Evolutionary conservation across 1,140 invertebrate species (phyloP).

Genomic region (Nasonia giraulti): DNA sequence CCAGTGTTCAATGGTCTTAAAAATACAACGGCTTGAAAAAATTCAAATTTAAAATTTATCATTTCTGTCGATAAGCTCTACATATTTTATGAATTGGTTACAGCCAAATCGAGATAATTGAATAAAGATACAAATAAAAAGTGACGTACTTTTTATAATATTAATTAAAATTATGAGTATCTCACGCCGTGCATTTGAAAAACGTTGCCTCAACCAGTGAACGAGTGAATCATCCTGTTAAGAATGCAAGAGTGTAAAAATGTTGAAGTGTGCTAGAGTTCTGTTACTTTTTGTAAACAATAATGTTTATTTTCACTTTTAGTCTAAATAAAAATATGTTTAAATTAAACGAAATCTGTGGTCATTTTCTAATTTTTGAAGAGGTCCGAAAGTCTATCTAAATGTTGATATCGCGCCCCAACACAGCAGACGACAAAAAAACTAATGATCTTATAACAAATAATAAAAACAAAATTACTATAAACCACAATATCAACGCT

Average conservation of each 20-base stretch:
- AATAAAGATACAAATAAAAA: neutral
- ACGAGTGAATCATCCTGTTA: slow-evolving; percentile 46
- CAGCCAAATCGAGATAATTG: neutral
- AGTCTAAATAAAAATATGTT: slow-evolving; percentile 63
- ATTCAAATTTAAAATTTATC: slow-evolving; percentile 16
- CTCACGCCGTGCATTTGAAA: slow-evolving; percentile 50
- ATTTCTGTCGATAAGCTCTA: neutral
- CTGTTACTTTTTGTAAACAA: slow-evolving; percentile 60
- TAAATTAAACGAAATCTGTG: slow-evolving; percentile 50
- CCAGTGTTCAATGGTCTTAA: neutral
- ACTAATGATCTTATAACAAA: no score
- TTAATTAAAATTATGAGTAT: slow-evolving; percentile 6
- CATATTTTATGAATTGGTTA: neutral
- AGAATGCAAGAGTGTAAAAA: slow-evolving; percentile 59
- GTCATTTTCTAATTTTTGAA: slow-evolving; percentile 28
- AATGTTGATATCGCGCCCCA: no score
- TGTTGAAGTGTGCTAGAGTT: slow-evolving; percentile 54
- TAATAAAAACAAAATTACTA: no score
- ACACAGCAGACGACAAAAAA: no score
- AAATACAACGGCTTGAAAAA: no score
- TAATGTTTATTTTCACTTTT: slow-evolving; percentile 64
- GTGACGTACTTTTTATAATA: neutral
- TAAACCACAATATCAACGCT: no score
- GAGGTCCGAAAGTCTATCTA: no score
- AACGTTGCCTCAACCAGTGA: slow-evolving; percentile 40